Conservation (phyloP, 2,113 vertebrate genomes). For the Tachuris rubrigastra region DNA sequence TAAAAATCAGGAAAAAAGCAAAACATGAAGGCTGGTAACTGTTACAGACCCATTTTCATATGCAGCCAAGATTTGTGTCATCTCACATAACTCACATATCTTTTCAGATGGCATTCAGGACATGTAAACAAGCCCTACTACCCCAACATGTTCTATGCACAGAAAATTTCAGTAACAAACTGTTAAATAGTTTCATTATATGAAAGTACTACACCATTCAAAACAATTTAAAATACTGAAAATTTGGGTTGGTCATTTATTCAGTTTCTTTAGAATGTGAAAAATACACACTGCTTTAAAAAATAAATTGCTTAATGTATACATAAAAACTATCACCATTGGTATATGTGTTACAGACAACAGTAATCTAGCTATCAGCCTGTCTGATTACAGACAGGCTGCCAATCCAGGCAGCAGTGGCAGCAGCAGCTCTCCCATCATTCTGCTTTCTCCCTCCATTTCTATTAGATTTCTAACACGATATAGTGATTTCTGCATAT, state of each 20-base stretch:
- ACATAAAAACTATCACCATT: neutral
- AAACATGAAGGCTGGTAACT: neutral
- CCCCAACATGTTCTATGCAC: neutral
- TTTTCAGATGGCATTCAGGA: constrained; percentile 19
- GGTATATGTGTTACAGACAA: constrained; percentile 31
- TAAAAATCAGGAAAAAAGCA: constrained; percentile 34
- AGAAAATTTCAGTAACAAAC: neutral
- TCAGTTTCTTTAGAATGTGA: neutral
- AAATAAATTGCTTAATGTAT: constrained; percentile 29
- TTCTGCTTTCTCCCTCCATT: constrained; percentile 45
- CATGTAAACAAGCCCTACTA: constrained; percentile 15
- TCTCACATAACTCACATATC: constrained; percentile 3
- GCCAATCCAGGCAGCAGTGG: constrained; percentile 57
- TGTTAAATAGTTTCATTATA: neutral
- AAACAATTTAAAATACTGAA: neutral
- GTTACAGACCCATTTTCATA: constrained; percentile 41
- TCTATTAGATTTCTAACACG: constrained; percentile 64
- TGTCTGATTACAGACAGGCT: constrained; percentile 74
- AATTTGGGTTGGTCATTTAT: neutral
- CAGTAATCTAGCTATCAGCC: constrained; percentile 42
- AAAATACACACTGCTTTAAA: constrained; percentile 8
- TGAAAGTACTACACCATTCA: neutral
- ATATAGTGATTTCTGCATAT: constrained; percentile 57
- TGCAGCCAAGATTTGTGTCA: constrained; percentile 43
- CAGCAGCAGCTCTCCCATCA: constrained; percentile 63